Evolutionary conservation across 2,113 vertebrate genomes (phyloP).

Genomic region (Oryzias javanicus): DNA sequence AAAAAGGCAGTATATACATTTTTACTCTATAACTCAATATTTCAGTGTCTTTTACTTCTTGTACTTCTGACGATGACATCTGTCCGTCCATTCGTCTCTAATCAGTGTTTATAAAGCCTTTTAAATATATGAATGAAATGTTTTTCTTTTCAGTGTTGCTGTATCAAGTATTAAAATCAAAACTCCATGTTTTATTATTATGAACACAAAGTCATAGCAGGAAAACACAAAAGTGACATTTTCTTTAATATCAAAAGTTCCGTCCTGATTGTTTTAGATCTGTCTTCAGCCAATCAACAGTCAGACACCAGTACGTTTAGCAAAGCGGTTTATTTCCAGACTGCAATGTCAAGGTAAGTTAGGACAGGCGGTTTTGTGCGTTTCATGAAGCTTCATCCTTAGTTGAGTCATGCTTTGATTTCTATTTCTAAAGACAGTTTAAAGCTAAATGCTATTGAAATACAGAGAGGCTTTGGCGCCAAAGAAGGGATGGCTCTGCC

Average conservation of each 20-base stretch:
- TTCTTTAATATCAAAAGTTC: conserved; percentile 15
- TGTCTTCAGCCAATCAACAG: conserved; percentile 34
- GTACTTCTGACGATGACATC: no score
- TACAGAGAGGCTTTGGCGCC: conserved; percentile 35
- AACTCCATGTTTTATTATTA: no score
- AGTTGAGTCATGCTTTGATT: conserved; percentile 63
- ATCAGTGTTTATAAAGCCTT: no score
- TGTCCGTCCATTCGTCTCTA: no score
- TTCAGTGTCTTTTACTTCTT: no score
- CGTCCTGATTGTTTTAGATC: conserved; percentile 17
- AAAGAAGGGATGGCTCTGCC: conserved; percentile 36
- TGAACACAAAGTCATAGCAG: no score
- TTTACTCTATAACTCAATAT: no score
- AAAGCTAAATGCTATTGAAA: conserved; percentile 53
- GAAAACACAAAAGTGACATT: no score
- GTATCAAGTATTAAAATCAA: no score
- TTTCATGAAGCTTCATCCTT: conserved; percentile 57
- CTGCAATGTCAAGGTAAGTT: conserved; percentile 60
- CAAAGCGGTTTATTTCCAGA: conserved; percentile 51
- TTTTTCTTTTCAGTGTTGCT: no score
- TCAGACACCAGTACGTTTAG: conserved; percentile 32
- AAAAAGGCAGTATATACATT: no score
- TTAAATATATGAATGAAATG: no score
- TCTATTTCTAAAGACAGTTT: conserved; percentile 64
- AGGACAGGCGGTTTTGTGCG: conserved; percentile 31